These are phyloP conservation scores for Dipodomys spectabilis DNA, from an alignment of 2,113 vertebrate species.

Conservation along the genomic window DNA sequence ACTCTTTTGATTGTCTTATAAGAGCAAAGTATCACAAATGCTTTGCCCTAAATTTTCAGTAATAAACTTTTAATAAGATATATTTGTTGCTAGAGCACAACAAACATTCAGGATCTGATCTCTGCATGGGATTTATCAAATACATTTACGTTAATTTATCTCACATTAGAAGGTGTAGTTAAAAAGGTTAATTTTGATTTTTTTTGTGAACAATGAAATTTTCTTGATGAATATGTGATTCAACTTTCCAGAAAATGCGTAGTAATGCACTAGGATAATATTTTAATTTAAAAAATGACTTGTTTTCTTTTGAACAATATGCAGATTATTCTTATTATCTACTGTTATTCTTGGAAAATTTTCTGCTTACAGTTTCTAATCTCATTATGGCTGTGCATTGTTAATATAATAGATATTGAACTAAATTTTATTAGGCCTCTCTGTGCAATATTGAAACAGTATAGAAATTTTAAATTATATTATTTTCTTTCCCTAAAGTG, in stretches of 20 bases:
- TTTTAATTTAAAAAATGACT: background rate
- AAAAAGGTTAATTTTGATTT: background rate
- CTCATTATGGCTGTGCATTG: background rate
- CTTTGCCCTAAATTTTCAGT: background rate
- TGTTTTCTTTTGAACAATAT: background rate
- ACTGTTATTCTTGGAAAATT: background rate
- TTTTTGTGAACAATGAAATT: background rate
- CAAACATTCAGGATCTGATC: background rate
- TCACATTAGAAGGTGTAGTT: background rate
- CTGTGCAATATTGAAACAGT: no score
- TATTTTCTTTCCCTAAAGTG: constrained; percentile 30
- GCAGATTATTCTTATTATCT: background rate
- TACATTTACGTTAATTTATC: background rate
- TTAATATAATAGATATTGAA: background rate
- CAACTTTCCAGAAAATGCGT: background rate
- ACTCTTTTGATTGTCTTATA: background rate
- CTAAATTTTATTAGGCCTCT: background rate
- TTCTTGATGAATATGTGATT: background rate
- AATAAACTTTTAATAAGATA: background rate
- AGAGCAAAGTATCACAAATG: background rate
- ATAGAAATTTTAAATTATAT: background rate
- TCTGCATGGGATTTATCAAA: no score
- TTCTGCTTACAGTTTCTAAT: background rate
- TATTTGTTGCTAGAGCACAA: background rate
- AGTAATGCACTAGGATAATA: background rate